A percentile compares a stretch with the other conserved stretches of the same genome.
Conservation (phyloP, 2,888 invertebrate genomes). For the Archips crataeganus region DNA sequence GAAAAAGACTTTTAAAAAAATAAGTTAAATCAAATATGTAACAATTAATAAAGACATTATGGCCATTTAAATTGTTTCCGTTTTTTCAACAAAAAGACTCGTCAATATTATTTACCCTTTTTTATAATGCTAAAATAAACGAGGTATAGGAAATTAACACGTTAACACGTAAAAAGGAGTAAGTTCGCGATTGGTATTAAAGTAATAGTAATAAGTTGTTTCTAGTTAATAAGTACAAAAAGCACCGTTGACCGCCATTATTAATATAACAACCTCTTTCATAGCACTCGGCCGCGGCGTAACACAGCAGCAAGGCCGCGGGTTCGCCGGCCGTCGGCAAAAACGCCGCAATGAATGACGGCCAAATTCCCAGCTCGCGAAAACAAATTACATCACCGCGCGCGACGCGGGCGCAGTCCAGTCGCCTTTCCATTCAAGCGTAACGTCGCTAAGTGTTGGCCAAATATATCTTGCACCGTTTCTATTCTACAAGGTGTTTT, state of each 20-base stretch:
- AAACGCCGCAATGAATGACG: slow-evolving; percentile 79
- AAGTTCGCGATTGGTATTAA: too few relatives aligned
- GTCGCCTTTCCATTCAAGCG: slow-evolving; percentile 51
- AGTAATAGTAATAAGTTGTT: too few relatives aligned
- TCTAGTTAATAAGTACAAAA: not conserved
- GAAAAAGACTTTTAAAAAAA: too few relatives aligned
- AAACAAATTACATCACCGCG: slow-evolving; percentile 66
- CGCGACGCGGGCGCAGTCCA: slow-evolving; percentile 51
- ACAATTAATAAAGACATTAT: too few relatives aligned
- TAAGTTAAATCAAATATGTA: too few relatives aligned
- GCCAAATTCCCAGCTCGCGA: slow-evolving; percentile 68
- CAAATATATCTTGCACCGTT: slow-evolving; percentile 38
- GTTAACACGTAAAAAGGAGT: too few relatives aligned
- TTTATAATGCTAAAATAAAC: too few relatives aligned
- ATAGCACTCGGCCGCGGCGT: slow-evolving; percentile 37
- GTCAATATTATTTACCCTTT: too few relatives aligned
- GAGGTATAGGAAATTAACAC: too few relatives aligned
- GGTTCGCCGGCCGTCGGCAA: slow-evolving; percentile 74
- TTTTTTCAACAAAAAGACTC: too few relatives aligned
- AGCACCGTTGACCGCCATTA: slow-evolving; percentile 9
- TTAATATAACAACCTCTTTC: slow-evolving; percentile 12
- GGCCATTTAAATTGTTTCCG: too few relatives aligned
- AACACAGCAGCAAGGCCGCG: slow-evolving; percentile 70
- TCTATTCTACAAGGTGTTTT: not conserved
- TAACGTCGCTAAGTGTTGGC: slow-evolving; percentile 48